Evolutionary conservation across 2,797 vertebrate species (phyloP), one percentile per base, ranked within the genome.

Genomic region (Sebastes hubbsi): DNA sequence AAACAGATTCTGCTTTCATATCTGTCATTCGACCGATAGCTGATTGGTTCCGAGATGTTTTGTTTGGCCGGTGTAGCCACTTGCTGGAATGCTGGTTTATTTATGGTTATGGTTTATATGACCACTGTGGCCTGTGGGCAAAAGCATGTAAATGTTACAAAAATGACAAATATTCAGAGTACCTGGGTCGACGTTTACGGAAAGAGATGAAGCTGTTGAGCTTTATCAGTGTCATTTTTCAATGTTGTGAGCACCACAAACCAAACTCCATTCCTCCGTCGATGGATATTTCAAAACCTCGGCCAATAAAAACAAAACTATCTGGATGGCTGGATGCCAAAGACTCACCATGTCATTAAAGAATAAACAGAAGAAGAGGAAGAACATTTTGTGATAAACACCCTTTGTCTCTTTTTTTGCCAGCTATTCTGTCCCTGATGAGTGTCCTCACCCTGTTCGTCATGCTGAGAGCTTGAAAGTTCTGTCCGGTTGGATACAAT

Each of bases 351-450:
- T 9, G 34, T 29, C 18, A 27, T 24, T 58, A n/a, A 29, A 34
- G 16, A 54, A 8, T 0, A 13, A 38, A n/a, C 22, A 58, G 3
- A 9, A 18, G 29, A 65, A 0, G 61, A 62, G 30, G 25, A 22
- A 4, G 30, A n/a, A 61, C n/a, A 2, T 60, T 68, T n/a, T 58
- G 34, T 81, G 13, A 72, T 14, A 1, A 62, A 60, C 5, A 2
- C 13, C 3, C n/a, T 30, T 38, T 8, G 3, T 86, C 30, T 78
- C 8, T 67, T 16, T 55, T 30, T 5, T 2, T 10, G 20, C 24
- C 85, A 95, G 94, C 72, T 52, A 9, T 77, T 56, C 20, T 86
- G 38, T 30, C 86, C 59, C 75, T 91, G 84, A 72, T 91, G 65
- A 75, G 84, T 5, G 14, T 80, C 70, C 13, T 93, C 77, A 8